These are phyloP conservation scores for Eumaeus atala DNA, from an alignment of 1,140 invertebrate genomes.

Conservation along the genomic window DNA sequence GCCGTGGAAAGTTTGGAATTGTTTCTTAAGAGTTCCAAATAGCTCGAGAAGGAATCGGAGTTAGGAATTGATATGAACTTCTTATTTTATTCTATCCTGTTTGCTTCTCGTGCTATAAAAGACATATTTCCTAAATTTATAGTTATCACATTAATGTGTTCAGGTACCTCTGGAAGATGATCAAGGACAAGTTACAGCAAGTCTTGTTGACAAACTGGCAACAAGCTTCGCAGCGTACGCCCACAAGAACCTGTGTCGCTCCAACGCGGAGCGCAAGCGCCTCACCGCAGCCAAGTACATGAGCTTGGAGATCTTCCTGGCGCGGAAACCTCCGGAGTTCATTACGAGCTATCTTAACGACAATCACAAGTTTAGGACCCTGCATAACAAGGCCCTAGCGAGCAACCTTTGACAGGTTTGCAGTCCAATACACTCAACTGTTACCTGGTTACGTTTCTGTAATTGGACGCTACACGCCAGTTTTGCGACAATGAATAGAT, in stretches of 20 bases:
- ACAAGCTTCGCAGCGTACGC: conserved; percentile 50
- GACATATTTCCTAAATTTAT: no score
- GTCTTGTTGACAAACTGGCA: conserved; percentile 64
- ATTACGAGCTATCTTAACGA: conserved; percentile 77
- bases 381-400: conserved; percentile 67
- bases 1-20: background rate
- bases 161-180: conserved; percentile 69
- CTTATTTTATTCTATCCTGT: no score
- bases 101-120: no score
- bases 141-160: conserved; percentile 16
- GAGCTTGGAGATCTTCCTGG: conserved; percentile 74
- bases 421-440: no score
- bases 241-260: conserved; percentile 58
- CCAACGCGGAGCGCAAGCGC: conserved; percentile 52
- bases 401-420: conserved; percentile 54
- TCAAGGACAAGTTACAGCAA: conserved; percentile 55
- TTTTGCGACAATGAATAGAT: no score
- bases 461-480: no score
- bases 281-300: conserved; percentile 71
- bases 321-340: conserved; percentile 73
- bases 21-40: no score
- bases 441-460: no score
- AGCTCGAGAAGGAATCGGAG: no score
- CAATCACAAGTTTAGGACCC: conserved; percentile 70
- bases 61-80: no score